Conservation (phyloP, 1,140 invertebrate genomes). For the Neotoxoptera formosana region DNA sequence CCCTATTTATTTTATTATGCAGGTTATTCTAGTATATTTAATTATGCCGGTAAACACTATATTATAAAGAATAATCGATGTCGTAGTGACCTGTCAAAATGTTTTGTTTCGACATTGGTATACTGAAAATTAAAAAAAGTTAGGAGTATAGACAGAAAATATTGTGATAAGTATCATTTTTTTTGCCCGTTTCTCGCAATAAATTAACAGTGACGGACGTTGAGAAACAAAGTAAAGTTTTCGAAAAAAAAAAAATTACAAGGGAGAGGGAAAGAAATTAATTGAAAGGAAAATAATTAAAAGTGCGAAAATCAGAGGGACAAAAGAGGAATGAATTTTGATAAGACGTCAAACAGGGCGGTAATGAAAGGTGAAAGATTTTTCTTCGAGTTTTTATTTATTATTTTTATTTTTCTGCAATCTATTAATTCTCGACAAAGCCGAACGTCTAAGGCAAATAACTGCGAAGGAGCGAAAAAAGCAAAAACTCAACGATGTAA, state of each 20-base stretch:
- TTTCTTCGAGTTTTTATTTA: slow-evolving; percentile 37
- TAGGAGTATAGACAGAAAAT: slow-evolving; percentile 30
- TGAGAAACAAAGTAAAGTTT: slow-evolving; percentile 57
- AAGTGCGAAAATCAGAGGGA: slow-evolving; percentile 57
- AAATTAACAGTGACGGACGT: slow-evolving; percentile 57
- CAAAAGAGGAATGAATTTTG: slow-evolving; percentile 57
- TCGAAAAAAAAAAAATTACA: not conserved
- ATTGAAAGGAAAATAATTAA: slow-evolving; percentile 58
- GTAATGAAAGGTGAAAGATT: slow-evolving; percentile 58
- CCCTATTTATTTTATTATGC: not conserved
- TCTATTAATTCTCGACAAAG: slow-evolving; percentile 57
- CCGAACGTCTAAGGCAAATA: slow-evolving; percentile 38
- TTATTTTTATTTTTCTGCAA: slow-evolving; percentile 7
- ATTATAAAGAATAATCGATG: slow-evolving; percentile 13
- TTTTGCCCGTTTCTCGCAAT: slow-evolving; percentile 26
- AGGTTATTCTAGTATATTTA: not conserved
- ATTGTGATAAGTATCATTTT: slow-evolving; percentile 41
- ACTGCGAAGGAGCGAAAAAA: slow-evolving; percentile 32
- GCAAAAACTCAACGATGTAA: slow-evolving; percentile 50
- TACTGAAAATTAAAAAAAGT: slow-evolving; percentile 46
- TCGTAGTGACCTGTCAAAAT: slow-evolving; percentile 15
- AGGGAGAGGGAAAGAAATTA: slow-evolving; percentile 54
- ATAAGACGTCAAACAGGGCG: slow-evolving; percentile 54
- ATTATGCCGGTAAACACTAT: not conserved
- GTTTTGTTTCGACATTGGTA: slow-evolving; percentile 33